Percentiles rank a stretch among this genome's conserved stretches.
Evolutionary conservation across 2,113 vertebrate genomes (phyloP).

Genomic region (Mustelus asterias): DNA sequence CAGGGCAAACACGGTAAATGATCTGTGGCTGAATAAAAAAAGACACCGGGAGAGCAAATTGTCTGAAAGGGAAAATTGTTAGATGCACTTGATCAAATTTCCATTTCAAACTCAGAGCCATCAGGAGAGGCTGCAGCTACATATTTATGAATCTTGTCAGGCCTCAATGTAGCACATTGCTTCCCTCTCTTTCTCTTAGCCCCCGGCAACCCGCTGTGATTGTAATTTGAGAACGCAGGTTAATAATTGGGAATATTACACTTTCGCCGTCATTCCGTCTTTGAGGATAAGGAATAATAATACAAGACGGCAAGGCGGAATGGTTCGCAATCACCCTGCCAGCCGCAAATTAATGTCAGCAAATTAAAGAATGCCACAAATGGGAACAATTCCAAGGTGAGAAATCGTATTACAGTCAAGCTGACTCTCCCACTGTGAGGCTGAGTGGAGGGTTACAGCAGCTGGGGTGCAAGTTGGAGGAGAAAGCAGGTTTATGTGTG

Average conservation of each 20-base stretch:
- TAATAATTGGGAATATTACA: constrained; percentile 37
- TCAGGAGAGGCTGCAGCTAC: constrained; percentile 5
- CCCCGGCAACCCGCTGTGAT: constrained; percentile 25
- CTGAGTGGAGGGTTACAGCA: not conserved
- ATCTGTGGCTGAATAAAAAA: constrained; percentile 24
- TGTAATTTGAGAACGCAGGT: constrained; percentile 34
- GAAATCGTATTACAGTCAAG: not conserved
- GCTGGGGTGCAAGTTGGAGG: not conserved
- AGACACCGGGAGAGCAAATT: not conserved
- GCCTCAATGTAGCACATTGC: not conserved
- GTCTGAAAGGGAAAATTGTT: constrained; percentile 11
- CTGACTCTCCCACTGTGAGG: not conserved
- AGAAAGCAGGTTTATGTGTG: not conserved
- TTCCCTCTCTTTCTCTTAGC: constrained; percentile 22
- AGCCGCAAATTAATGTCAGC: constrained; percentile 25
- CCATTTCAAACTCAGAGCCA: constrained; percentile 8
- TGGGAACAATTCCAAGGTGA: constrained; percentile 8
- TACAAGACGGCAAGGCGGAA: not conserved
- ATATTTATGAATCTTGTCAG: constrained; percentile 21
- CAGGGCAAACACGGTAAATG: not conserved
- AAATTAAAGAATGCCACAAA: constrained; percentile 21
- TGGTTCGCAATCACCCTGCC: not conserved
- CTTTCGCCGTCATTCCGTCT: constrained; percentile 14
- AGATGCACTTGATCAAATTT: constrained; percentile 31
- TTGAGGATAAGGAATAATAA: no score